Evolutionary conservation across 2,113 vertebrate species (phyloP), one percentile per base, ranked within the genome.

Genomic region (Chloropsis hardwickii): DNA sequence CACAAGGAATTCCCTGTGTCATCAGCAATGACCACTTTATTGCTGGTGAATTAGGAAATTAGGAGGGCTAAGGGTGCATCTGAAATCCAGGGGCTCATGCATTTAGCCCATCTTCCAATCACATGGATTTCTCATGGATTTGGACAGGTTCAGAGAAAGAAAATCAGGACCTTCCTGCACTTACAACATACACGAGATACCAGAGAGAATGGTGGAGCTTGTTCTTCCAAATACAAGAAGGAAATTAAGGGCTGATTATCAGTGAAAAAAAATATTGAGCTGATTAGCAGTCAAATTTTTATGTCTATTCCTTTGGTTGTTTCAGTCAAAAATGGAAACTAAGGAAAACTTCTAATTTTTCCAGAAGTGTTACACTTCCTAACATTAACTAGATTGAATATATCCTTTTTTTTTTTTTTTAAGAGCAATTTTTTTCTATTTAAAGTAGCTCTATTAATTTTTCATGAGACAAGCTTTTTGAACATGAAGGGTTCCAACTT

Each of bases 1-100:
- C 94, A 87, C 85, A 93, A 87, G 82, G 89, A 97, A 97, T 95
- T 93, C 91, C 94, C 94, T 87, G 61, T 79, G 86, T 91, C 93
- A 95, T 94, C 91, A 85, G 62, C 86, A 95, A 60, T 71, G 94
- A 31, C 78, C 86, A 35, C 45, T 95, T 91, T 81, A 56, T n/a
- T 90, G 80, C 64, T 92, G 69, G 31, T 71, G 87, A 77, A 78
- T 54, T 78, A 82, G 87, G 73, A 96, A 91, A 94, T 51, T 12
- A 89, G 51, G 24, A 51, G 35, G 18, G 70, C 35, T 85, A 40
- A 88, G 91, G 70, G 80, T 90, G 37, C 45, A 19, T 92, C 88
- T 90, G 18, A 86, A 87, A 92, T 92, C 47, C 70, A 80, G 10
- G 5, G 24, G 7, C 27, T 56, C 40, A 33, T 66, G 62, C 10